Conservation (phyloP, 2,888 invertebrate species). For the Thymelicus acteon region DNA sequence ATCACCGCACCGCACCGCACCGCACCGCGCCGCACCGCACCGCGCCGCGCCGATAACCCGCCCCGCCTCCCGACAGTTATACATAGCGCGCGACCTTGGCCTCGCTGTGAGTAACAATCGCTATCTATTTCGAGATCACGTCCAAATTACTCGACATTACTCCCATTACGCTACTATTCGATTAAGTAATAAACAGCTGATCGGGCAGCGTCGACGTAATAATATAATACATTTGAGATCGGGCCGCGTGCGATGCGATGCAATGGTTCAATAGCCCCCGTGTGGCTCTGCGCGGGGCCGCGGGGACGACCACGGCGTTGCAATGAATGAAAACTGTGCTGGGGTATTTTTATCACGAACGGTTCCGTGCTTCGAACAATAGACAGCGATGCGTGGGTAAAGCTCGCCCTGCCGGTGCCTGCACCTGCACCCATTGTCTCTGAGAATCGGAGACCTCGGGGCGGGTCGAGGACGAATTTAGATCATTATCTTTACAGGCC, state of each 20-base stretch:
- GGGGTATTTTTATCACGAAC: neutral
- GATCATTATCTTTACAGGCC: too few species aligned
- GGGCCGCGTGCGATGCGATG: neutral
- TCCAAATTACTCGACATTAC: conserved; percentile 35
- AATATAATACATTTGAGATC: neutral
- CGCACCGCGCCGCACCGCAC: too few species aligned
- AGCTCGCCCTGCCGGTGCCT: too few species aligned
- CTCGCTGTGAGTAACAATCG: conserved; percentile 39
- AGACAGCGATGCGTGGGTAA: neutral
- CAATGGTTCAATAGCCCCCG: conserved; percentile 4
- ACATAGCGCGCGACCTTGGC: conserved; percentile 41
- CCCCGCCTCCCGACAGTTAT: conserved; percentile 18
- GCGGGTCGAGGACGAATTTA: too few species aligned
- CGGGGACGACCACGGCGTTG: neutral
- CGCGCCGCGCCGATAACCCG: neutral
- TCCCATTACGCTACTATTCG: conserved; percentile 32
- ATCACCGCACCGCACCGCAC: neutral
- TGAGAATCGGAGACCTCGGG: too few species aligned
- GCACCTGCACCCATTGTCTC: too few species aligned
- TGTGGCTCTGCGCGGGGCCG: too few species aligned
- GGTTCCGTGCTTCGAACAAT: neutral
- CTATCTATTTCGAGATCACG: conserved; percentile 36
- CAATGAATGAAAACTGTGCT: conserved; percentile 6
- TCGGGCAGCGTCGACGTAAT: conserved; percentile 6
- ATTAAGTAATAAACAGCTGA: conserved; percentile 31